A percentile compares a stretch with the other conserved stretches of the same genome.
These are phyloP conservation scores for Cebus imitator DNA, from an alignment of 2,113 vertebrate genomes.

Conservation along the genomic window DNA sequence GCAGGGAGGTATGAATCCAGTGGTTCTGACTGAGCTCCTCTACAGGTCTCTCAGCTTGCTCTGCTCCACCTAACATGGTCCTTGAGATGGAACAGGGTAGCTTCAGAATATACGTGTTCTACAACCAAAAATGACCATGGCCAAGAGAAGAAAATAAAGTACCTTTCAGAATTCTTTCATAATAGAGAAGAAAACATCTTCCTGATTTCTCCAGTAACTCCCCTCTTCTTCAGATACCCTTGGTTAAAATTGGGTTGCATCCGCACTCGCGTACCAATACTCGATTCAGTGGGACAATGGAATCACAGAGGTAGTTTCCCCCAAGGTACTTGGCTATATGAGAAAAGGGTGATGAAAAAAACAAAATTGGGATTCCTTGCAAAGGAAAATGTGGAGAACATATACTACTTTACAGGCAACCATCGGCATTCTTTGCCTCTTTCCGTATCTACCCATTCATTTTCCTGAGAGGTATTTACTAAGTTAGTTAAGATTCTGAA, in stretches of 20 bases:
- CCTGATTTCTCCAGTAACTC: background rate
- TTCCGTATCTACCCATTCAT: background rate
- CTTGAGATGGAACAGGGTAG: background rate
- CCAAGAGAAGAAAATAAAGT: background rate
- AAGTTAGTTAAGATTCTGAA: slow-evolving; percentile 9
- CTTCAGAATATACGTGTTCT: background rate
- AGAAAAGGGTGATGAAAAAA: background rate
- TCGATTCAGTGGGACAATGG: background rate
- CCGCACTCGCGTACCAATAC: background rate
- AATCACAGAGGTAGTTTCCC: background rate
- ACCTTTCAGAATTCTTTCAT: background rate
- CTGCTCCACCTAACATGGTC: background rate
- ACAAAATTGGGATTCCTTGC: background rate
- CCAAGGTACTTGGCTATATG: background rate
- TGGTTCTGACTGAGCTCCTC: background rate
- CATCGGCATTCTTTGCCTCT: background rate
- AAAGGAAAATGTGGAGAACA: background rate
- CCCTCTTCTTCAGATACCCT: background rate
- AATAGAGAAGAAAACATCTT: background rate
- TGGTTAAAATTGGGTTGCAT: background rate
- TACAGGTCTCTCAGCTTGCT: background rate
- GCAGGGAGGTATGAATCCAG: background rate
- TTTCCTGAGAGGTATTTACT: background rate
- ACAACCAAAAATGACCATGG: background rate
- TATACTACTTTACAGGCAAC: background rate